Evolutionary conservation across 2,888 invertebrate genomes (phyloP), one percentile per base, ranked within the genome.

Genomic region (Limnephilus rhombicus): DNA sequence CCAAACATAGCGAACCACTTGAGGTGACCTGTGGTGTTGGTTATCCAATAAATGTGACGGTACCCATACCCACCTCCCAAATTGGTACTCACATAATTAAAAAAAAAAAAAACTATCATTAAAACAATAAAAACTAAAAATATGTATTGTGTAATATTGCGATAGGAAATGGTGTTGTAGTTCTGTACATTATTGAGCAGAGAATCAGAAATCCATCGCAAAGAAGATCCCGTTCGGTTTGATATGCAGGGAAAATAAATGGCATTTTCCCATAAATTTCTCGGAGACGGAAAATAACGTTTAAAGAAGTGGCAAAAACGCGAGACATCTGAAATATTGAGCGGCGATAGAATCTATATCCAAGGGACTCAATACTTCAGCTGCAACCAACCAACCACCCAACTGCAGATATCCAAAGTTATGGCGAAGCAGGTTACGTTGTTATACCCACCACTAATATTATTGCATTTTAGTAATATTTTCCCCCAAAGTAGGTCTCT

Each of bases 381-480:
- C 80, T 91, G 82, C 87, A 82, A 68, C 68, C 68, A n/a, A 53
- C 53, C 24, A n/a, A 80, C 53, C 53, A 53, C 24, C 68, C 24
- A n/a, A 80, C 81, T 91, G 91, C 87, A 91, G 87, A 86, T 91
- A 68, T 88, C 80, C 34, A 88, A 29, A 86, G 80, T 80, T 91
- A 91, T 86, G 49, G 45, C 1, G 45, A 90, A 34, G 87, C 68
- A 80, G 15, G 91, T 87, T 49, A 81, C 91, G 49, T 91, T 91
- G 81, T 31, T 80, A 81, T 34, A 87, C 13, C 83, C 68, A 68
- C 68, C 24, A n/a, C 24, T 7, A 7, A 68, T 18, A 68, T 68
- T 68, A 68, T 24, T 68, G 0, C 9, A n/a, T 68, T 68, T 68
- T 68, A 24, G 0, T 68, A 15, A 49, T 24, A 1, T 68, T 68